phyloP scores from a whole-genome alignment of 2,113 vertebrate species.

The Lonchura striata region DNA sequence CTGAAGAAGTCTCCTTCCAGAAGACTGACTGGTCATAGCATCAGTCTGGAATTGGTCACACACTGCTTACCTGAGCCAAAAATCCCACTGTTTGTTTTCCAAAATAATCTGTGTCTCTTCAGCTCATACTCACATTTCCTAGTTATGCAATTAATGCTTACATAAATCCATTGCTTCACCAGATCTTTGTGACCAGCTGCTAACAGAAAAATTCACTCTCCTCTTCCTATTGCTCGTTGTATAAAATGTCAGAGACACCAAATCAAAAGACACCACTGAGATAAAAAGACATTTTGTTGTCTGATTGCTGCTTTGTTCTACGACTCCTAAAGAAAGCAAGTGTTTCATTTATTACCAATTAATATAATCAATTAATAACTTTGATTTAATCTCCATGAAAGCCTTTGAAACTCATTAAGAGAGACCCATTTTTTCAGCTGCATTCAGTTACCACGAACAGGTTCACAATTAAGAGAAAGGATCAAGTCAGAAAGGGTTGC shows the following conservation, averaged over 20 bases:
- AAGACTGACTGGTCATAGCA: not conserved
- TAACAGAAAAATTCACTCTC: not conserved
- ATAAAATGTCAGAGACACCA: not conserved
- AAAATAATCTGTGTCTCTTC: not conserved
- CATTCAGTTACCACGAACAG: not conserved
- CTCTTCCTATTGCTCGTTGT: not conserved
- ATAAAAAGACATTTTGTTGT: not conserved
- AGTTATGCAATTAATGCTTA: not conserved
- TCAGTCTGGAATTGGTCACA: not conserved
- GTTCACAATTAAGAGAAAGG: not conserved
- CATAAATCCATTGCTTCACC: not conserved
- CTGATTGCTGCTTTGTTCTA: not conserved
- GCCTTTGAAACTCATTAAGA: not conserved
- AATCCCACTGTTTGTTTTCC: not conserved
- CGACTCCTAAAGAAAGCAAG: not conserved
- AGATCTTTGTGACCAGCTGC: not conserved
- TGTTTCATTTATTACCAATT: not conserved
- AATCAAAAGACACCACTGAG: not conserved
- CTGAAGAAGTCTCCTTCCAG: not conserved
- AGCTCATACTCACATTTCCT: not conserved
- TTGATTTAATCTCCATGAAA: not conserved
- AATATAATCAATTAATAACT: not conserved
- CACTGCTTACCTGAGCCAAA: not conserved
- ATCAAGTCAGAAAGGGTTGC: not conserved
- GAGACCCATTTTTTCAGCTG: not conserved